Base-by-base conservation (phyloP, 1,140 invertebrate genomes). In the Calliopsis andreniformis region DNA sequence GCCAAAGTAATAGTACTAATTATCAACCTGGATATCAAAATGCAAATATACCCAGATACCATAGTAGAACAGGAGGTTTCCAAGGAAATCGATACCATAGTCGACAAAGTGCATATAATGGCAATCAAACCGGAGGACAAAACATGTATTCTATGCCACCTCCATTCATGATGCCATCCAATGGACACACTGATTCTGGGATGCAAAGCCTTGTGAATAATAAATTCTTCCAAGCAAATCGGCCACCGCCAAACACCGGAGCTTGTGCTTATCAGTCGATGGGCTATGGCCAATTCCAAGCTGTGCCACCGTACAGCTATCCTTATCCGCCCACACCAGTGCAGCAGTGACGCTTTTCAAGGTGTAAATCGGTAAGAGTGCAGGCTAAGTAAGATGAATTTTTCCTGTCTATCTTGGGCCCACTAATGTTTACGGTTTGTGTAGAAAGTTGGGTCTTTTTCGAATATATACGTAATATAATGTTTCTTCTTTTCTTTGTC, bases 181-280 rank as follows among this genome's bases (percentile, higher is more conserved):
- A 87, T 14, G 89, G 89, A 0, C 88, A 85, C 16, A 86, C 89
- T 0, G 91, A 91, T 39, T 89, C 93, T 0, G 92, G 92, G n/a
- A 93, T 94, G 47, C 93, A 94, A 63, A 93, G 92, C 20, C 88
- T 94, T 42, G 92, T 94, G 56, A 94, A 93, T 86, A 94, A 93
- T 88, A 94, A 94, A 80, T 94, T 94, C 90, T 94, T 94, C 92
- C 94, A 94, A 83, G 93, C 92, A 4, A 92, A 90, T 69, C 89
- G 93, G 64, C 92, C 93, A 63, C 90, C 94, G 7, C 92, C 93
- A 0, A 90, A 89, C 64, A 89, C 92, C 14, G 94, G 93, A 56
- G 92, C 93, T 1, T 94, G 93, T 80, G 93, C 93, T 20, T 94
- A 94, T 70, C 94, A 94, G 69, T 94, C 93, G 8, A 92, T 93